Evolutionary conservation across 2,888 invertebrate genomes (phyloP).

Genomic region (Microctonus hyperodae): DNA sequence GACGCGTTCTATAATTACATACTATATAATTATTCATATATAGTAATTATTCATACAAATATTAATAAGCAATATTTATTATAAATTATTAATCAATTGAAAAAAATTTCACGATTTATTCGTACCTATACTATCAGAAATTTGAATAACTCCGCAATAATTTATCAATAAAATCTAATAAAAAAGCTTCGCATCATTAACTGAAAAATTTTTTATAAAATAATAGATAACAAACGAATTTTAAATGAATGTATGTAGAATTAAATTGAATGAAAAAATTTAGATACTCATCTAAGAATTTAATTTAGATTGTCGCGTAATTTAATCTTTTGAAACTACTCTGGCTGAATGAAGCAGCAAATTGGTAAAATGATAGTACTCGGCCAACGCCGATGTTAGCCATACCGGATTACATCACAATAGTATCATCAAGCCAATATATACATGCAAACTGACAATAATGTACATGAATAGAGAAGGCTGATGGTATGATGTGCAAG

Average conservation of each 20-base stretch:
- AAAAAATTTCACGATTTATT: no score
- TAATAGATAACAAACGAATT: no score
- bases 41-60: neutral
- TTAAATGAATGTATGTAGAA: neutral
- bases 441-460: neutral
- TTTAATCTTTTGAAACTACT: conserved; percentile 39
- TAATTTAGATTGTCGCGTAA: conserved; percentile 34
- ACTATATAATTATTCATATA: neutral
- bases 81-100: no score
- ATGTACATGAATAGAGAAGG: conserved; percentile 9
- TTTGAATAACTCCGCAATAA: no score
- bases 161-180: no score
- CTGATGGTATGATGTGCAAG: neutral
- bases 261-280: neutral
- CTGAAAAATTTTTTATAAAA: no score
- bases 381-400: conserved; percentile 38
- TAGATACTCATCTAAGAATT: neutral
- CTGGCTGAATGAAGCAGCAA: conserved; percentile 37
- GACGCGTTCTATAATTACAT: neutral
- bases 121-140: no score
- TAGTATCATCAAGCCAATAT: neutral
- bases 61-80: no score
- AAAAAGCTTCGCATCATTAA: no score
- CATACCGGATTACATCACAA: conserved; percentile 22
- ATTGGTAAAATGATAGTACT: conserved; percentile 42